Conservation (phyloP, 1,140 invertebrate species). For the Agrilus planipennis region DNA sequence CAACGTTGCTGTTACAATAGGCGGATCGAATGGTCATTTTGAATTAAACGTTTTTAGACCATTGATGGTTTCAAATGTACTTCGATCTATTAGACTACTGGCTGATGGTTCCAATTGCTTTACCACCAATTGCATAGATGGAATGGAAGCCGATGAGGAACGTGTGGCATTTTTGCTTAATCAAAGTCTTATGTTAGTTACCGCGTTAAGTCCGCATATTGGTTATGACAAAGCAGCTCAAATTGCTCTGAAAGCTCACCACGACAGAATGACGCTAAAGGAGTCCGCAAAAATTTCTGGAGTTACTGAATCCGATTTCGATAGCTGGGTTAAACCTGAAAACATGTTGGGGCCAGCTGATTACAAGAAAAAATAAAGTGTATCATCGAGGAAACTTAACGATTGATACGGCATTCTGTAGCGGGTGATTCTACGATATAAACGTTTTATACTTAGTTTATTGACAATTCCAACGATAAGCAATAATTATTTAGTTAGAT, state of each 20-base stretch:
- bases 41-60: no score
- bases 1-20: constrained; percentile 57
- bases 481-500: no score
- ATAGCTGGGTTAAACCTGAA: constrained; percentile 67
- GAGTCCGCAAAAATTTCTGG: constrained; percentile 49
- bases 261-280: constrained; percentile 51
- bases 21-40: no score
- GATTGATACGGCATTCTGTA: no score
- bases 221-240: constrained; percentile 87
- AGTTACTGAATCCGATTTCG: constrained; percentile 62
- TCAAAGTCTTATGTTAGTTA: constrained; percentile 94
- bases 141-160: constrained; percentile 49
- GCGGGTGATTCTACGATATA: no score
- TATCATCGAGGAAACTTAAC: no score
- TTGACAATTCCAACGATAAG: no score
- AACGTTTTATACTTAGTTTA: no score
- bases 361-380: no score
- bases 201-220: constrained; percentile 61
- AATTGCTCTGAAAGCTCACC: constrained; percentile 69
- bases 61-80: constrained; percentile 56
- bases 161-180: constrained; percentile 64
- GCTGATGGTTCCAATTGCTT: constrained; percentile 50
- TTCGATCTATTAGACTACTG: constrained; percentile 51
- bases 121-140: constrained; percentile 52
- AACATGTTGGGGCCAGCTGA: constrained; percentile 71